Conservation (phyloP, 2,113 vertebrate genomes). For the Gnathochromis pfefferi region DNA sequence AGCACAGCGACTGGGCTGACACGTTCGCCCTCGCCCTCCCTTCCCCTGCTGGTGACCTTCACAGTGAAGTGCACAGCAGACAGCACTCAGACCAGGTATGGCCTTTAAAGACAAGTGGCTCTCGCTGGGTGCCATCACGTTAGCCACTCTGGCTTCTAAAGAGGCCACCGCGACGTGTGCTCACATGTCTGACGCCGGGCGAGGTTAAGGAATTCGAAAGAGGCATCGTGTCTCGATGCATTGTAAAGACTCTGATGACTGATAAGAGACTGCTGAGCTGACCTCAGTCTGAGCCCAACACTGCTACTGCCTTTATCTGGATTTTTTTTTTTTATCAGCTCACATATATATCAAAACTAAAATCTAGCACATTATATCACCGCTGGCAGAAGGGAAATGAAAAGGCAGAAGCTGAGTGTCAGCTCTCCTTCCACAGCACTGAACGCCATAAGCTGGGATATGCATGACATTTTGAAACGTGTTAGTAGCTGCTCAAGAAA, state of each 20-base stretch:
- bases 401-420: conserved; percentile 28
- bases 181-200: neutral
- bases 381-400: conserved; percentile 21
- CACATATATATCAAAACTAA: neutral
- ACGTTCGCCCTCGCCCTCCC: neutral
- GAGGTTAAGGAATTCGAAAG: conserved; percentile 6
- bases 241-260: neutral
- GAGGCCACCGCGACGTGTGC: neutral
- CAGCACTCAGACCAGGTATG: conserved; percentile 52
- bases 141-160: conserved; percentile 13
- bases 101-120: conserved; percentile 60
- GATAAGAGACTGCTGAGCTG: conserved; percentile 5
- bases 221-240: neutral
- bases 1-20: conserved; percentile 25
- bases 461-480: conserved; percentile 48
- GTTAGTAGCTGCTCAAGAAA: conserved; percentile 50
- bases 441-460: conserved; percentile 41
- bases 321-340: conserved; percentile 8
- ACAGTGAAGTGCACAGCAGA: conserved; percentile 35
- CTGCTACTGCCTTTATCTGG: neutral
- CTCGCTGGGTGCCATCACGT: conserved; percentile 15
- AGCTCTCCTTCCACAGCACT: conserved; percentile 18
- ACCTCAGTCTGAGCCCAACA: neutral
- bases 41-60: conserved; percentile 54
- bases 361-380: neutral